Conservation (phyloP, 2,888 invertebrate species). For the Thera britannica region DNA sequence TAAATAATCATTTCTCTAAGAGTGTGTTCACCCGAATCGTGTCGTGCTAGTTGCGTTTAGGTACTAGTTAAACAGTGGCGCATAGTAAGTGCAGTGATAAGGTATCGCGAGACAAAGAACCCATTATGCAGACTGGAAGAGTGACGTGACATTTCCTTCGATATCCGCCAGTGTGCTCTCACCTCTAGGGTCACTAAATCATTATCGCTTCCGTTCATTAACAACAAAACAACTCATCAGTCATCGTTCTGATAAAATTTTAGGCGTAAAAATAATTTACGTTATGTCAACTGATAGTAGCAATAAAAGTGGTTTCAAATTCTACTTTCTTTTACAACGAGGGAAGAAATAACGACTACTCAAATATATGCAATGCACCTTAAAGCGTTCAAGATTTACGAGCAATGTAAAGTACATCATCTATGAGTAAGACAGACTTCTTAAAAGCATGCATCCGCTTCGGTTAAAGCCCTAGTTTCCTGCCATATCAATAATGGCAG, state of each 20-base stretch:
- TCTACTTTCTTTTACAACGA: background rate
- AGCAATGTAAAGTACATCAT: slow-evolving; percentile 37
- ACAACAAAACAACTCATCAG: slow-evolving; percentile 59
- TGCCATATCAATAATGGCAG: slow-evolving; percentile 44
- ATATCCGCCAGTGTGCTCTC: slow-evolving; percentile 74
- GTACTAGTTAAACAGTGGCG: slow-evolving; percentile 56
- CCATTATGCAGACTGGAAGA: slow-evolving; percentile 75
- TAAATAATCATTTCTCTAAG: slow-evolving; percentile 9
- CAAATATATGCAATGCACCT: slow-evolving; percentile 1
- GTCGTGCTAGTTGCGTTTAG: slow-evolving; percentile 37
- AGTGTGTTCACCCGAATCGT: slow-evolving; percentile 19
- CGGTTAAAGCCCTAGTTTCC: slow-evolving; percentile 44
- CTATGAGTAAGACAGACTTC: slow-evolving; percentile 35
- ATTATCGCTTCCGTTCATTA: slow-evolving; percentile 79
- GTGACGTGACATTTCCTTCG: slow-evolving; percentile 82
- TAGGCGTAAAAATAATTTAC: slow-evolving; percentile 31
- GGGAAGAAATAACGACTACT: background rate
- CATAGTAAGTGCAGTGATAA: slow-evolving; percentile 69
- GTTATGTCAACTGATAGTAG: slow-evolving; percentile 8
- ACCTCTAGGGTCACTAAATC: slow-evolving; percentile 79
- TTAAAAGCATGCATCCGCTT: slow-evolving; percentile 42
- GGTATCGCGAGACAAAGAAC: slow-evolving; percentile 81
- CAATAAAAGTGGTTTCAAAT: background rate
- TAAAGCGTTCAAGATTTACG: slow-evolving; percentile 29
- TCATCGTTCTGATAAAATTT: slow-evolving; percentile 40